Conservation (phyloP, 2,113 vertebrate genomes). For the Perca schrenkii region DNA sequence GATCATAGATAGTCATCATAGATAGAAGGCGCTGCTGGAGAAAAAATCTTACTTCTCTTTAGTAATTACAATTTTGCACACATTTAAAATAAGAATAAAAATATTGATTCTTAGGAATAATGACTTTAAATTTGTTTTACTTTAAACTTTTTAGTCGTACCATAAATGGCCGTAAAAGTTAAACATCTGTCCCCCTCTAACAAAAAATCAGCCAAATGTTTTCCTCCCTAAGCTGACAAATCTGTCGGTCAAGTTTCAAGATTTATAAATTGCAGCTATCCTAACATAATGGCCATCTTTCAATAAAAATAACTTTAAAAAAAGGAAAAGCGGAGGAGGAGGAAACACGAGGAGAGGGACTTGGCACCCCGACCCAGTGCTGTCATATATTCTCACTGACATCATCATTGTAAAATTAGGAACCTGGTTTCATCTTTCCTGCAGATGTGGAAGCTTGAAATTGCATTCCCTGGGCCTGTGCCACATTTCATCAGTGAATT, state of each 20-base stretch:
- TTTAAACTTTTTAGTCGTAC: not conserved
- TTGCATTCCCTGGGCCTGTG: constrained; percentile 93
- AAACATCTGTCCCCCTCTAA: not conserved
- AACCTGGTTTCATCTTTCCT: constrained; percentile 91
- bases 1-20: not conserved
- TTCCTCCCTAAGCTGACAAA: not conserved
- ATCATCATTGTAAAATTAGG: constrained; percentile 96
- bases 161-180: not conserved
- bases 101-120: not conserved
- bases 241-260: not conserved
- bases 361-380: constrained; percentile 83
- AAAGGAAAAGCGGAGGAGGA: constrained; percentile 14
- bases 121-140: not conserved
- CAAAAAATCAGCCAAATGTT: no score
- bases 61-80: not conserved
- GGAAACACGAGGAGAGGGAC: constrained; percentile 42
- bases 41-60: no score
- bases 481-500: constrained; percentile 95
- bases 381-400: constrained; percentile 92
- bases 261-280: not conserved
- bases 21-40: no score
- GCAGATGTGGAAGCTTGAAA: constrained; percentile 96
- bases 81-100: not conserved
- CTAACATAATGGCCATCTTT: not conserved
- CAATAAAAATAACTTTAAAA: constrained; percentile 10